Evolutionary conservation across 1,140 invertebrate genomes (phyloP).

Genomic region (Popillia japonica): DNA sequence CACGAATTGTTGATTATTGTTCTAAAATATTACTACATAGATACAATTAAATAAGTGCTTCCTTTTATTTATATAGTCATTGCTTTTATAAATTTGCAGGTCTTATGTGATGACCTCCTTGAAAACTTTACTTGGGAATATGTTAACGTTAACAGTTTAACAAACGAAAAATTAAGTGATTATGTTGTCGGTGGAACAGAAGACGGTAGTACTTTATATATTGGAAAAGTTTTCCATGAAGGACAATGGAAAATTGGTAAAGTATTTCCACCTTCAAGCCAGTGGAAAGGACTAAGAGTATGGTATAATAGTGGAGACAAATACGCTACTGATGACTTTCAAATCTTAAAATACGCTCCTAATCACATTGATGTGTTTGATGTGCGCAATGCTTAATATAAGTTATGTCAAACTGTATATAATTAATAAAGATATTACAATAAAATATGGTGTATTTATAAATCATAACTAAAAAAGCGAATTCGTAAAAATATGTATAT

Average conservation of each 20-base stretch:
- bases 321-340: neutral
- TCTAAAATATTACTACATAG: no score
- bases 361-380: neutral
- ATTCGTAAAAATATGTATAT: no score
- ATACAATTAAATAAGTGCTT: no score
- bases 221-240: constrained; percentile 19
- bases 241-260: constrained; percentile 25
- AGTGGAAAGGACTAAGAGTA: neutral
- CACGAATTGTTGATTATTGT: no score
- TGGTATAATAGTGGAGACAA: constrained; percentile 15
- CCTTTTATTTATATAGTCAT: neutral
- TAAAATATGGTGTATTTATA: no score
- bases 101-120: neutral
- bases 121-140: neutral
- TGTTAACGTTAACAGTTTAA: neutral
- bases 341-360: constrained; percentile 1
- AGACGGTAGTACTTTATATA: neutral
- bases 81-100: neutral
- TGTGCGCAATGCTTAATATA: neutral
- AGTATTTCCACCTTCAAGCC: neutral
- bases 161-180: neutral
- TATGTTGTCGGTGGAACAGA: neutral
- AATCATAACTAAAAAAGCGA: no score
- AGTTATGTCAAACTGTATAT: neutral
- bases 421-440: no score